A percentile compares a stretch with the other conserved stretches of the same genome.
phyloP scores from a whole-genome alignment of 2,113 vertebrate genomes.

The Ellobius talpinus region DNA sequence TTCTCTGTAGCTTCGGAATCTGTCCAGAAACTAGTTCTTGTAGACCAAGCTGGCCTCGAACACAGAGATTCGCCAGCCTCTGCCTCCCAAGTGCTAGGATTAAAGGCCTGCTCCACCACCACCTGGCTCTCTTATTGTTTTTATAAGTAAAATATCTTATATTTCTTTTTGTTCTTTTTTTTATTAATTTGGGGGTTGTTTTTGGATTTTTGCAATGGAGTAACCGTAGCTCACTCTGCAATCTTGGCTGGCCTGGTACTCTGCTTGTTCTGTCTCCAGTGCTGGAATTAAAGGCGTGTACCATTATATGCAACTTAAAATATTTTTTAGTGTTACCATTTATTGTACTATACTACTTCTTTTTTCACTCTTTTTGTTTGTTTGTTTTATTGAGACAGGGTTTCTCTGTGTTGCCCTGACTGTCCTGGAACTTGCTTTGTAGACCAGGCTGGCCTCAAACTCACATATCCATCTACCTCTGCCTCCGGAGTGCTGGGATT shows the following conservation, averaged over 20 bases:
- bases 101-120: no score
- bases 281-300: not conserved
- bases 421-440: not conserved
- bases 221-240: no score
- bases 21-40: no score
- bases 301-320: not conserved
- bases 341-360: not conserved
- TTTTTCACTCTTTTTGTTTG: not conserved
- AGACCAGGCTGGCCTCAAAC: not conserved
- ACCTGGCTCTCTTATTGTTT: not conserved
- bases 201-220: not conserved
- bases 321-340: not conserved
- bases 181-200: no score
- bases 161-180: not conserved
- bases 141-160: not conserved
- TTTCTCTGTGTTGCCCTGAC: not conserved
- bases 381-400: not conserved
- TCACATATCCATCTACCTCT: not conserved
- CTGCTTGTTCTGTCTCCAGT: not conserved
- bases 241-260: not conserved
- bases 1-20: no score
- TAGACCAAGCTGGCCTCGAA: no score
- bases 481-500: not conserved
- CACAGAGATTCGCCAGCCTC: no score
- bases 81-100: no score